Conservation (phyloP, 2,113 vertebrate genomes). For the Maccullochella peelii region DNA sequence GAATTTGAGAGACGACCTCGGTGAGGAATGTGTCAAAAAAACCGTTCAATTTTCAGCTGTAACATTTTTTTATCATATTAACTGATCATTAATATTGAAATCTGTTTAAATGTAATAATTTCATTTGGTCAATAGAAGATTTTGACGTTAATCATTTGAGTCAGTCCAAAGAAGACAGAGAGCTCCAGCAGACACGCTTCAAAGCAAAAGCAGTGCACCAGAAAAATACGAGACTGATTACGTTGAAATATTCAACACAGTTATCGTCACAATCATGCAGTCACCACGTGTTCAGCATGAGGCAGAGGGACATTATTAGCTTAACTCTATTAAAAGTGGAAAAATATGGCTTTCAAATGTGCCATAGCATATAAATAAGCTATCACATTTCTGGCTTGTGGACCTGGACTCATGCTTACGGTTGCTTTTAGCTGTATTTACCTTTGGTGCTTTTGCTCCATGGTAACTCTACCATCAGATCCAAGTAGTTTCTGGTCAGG, state of each 20-base stretch:
- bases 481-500: conserved; percentile 95
- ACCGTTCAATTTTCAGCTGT: too few relatives aligned
- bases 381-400: too few relatives aligned
- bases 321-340: neutral
- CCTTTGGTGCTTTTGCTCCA: conserved; percentile 97
- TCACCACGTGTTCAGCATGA: neutral
- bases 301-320: neutral
- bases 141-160: neutral
- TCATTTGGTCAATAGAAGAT: too few relatives aligned
- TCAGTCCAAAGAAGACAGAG: neutral
- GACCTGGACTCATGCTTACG: neutral
- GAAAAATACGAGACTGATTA: neutral
- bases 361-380: too few relatives aligned
- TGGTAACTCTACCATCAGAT: conserved; percentile 96
- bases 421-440: conserved; percentile 47
- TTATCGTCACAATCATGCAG: neutral
- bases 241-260: neutral
- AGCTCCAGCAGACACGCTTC: neutral
- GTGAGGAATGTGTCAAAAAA: too few relatives aligned
- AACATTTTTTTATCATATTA: neutral
- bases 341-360: neutral
- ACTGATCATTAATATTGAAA: neutral
- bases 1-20: neutral
- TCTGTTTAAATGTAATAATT: too few relatives aligned
- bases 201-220: neutral